Conservation (phyloP, 2,888 invertebrate species). For the Drosophila niveifrons region DNA sequence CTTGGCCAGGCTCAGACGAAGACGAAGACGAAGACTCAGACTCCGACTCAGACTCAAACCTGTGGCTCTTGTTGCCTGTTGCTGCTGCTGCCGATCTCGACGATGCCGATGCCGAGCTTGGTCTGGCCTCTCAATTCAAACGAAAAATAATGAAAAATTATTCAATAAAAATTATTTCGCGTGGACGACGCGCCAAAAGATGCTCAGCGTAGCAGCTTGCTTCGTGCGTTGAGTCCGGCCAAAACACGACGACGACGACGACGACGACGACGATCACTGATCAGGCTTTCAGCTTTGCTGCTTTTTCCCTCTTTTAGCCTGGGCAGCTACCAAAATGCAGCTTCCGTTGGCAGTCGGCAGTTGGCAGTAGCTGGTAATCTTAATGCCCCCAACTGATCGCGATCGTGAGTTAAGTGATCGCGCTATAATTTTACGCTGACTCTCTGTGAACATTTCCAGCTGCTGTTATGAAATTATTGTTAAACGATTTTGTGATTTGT, state of each 20-base stretch:
- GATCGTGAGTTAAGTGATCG: constrained; percentile 86
- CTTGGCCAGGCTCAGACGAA: constrained; percentile 38
- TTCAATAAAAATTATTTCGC: constrained; percentile 84
- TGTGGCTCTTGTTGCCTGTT: too few relatives aligned
- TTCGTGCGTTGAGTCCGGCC: constrained; percentile 66
- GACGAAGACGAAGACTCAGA: background rate
- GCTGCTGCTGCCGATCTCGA: too few relatives aligned
- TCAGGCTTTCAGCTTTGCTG: constrained; percentile 46
- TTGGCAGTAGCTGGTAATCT: constrained; percentile 78
- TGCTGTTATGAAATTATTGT: constrained; percentile 80
- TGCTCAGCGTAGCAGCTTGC: constrained; percentile 40
- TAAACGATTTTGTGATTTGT: constrained; percentile 82
- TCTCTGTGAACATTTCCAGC: constrained; percentile 50
- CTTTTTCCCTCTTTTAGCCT: constrained; percentile 1
- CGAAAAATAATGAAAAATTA: constrained; percentile 84
- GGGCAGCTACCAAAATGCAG: constrained; percentile 57
- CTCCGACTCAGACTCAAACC: background rate
- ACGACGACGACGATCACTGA: constrained; percentile 42
- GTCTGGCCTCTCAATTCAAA: constrained; percentile 78
- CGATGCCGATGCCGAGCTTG: constrained; percentile 11
- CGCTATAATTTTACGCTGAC: constrained; percentile 84
- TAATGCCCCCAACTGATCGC: constrained; percentile 84
- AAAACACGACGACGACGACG: constrained; percentile 30
- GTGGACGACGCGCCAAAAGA: constrained; percentile 58
- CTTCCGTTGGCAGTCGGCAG: constrained; percentile 71